phyloP scores from a whole-genome alignment of 2,888 invertebrate genomes.

The Unio pictorum region DNA sequence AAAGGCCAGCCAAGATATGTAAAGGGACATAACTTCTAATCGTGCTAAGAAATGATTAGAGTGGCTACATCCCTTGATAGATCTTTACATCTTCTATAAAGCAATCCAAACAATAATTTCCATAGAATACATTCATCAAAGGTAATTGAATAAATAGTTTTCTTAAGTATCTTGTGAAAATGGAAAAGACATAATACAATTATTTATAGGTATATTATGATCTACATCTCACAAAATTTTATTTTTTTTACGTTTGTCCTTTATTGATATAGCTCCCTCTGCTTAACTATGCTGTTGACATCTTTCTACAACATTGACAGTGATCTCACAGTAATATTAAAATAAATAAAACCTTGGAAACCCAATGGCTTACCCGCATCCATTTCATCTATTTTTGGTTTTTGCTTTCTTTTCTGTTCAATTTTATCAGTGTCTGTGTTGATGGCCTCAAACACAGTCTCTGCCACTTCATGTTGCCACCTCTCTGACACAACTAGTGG shows the following conservation, averaged over 20 bases:
- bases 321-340: not conserved
- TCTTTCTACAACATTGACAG: not conserved
- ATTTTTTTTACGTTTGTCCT: not conserved
- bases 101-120: no score
- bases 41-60: no score
- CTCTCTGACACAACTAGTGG: conserved; percentile 98
- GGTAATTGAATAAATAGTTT: no score
- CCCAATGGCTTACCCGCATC: conserved; percentile 74
- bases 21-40: no score
- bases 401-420: conserved; percentile 96
- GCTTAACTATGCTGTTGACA: not conserved
- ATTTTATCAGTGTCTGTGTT: conserved; percentile 97
- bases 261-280: not conserved
- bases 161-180: no score
- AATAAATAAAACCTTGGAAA: not conserved
- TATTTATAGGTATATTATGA: not conserved
- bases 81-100: no score
- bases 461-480: conserved; percentile 99
- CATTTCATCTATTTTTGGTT: conserved; percentile 92
- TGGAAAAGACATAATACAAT: no score
- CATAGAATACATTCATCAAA: no score
- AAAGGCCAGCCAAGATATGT: no score
- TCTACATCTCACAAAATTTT: not conserved
- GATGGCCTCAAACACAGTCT: conserved; percentile 98
- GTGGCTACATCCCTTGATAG: no score